phyloP scores from a whole-genome alignment of 2,888 invertebrate species.

The Euzophera pinguis region DNA sequence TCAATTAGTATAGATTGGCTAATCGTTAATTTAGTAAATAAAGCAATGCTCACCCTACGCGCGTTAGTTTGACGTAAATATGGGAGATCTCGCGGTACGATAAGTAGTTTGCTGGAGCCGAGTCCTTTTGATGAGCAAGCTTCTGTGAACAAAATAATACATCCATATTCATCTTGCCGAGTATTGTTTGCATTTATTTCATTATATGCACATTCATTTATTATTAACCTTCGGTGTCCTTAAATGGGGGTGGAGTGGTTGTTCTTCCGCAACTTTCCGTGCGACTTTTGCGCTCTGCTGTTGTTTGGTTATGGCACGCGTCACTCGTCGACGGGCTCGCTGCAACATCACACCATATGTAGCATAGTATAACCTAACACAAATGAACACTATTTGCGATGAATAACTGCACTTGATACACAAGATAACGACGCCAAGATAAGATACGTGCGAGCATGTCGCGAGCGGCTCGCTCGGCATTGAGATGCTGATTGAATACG shows the following conservation, averaged over 20 bases:
- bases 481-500: slow-evolving; percentile 15
- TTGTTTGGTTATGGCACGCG: slow-evolving; percentile 36
- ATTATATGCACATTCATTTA: slow-evolving; percentile 12
- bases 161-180: slow-evolving; percentile 8
- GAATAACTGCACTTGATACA: slow-evolving; percentile 58
- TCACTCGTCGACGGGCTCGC: slow-evolving; percentile 54
- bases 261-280: slow-evolving; percentile 46
- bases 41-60: slow-evolving; percentile 53
- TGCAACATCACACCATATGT: slow-evolving; percentile 44
- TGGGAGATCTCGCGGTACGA: slow-evolving; percentile 71
- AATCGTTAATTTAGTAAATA: neutral
- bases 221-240: slow-evolving; percentile 59
- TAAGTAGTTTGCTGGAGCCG: slow-evolving; percentile 64
- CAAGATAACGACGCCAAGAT: slow-evolving; percentile 57
- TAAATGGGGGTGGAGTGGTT: slow-evolving; percentile 54
- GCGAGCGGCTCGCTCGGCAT: slow-evolving; percentile 30
- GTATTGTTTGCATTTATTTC: neutral
- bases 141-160: slow-evolving; percentile 45
- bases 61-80: slow-evolving; percentile 78
- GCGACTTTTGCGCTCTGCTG: slow-evolving; percentile 46
- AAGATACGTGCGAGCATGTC: slow-evolving; percentile 39
- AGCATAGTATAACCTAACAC: slow-evolving; percentile 25
- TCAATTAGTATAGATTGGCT: too few relatives aligned
- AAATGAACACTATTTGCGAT: slow-evolving; percentile 46
- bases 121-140: slow-evolving; percentile 62